A percentile compares a stretch with the other conserved stretches of the same genome.
Evolutionary conservation across 1,140 invertebrate genomes (phyloP).

Genomic region (Drosophila truncata): DNA sequence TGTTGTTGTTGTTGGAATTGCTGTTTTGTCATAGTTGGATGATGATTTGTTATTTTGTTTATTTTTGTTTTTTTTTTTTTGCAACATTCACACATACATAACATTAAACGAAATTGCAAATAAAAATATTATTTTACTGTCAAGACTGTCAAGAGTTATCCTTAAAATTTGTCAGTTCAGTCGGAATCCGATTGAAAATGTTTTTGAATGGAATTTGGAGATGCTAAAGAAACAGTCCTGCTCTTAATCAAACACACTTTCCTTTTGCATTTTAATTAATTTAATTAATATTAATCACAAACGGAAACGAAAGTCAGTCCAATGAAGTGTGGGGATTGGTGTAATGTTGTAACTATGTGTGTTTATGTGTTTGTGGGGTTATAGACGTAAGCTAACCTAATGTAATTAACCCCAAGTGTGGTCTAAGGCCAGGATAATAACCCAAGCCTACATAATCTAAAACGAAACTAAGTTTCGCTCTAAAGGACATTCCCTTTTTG

Average conservation of each 20-base stretch:
- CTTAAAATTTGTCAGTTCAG: not conserved
- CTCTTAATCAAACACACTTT: no score
- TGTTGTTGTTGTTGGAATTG: slow-evolving; percentile 58
- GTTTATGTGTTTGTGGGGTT: not conserved
- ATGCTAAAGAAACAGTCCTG: not conserved
- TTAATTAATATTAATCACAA: not conserved
- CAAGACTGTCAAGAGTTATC: not conserved
- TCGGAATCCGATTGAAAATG: not conserved
- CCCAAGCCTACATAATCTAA: slow-evolving; percentile 4
- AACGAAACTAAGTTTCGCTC: slow-evolving; percentile 19
- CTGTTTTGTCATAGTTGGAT: slow-evolving; percentile 39
- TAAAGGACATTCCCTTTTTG: slow-evolving; percentile 12
- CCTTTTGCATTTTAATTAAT: not conserved
- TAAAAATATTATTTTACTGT: slow-evolving; percentile 13
- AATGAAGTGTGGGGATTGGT: slow-evolving; percentile 5
- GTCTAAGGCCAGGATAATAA: slow-evolving; percentile 1
- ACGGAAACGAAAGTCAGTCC: slow-evolving; percentile 10
- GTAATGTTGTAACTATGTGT: slow-evolving; percentile 6
- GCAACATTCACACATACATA: slow-evolving; percentile 57
- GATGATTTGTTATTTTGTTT: slow-evolving; percentile 45
- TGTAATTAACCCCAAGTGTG: slow-evolving; percentile 8
- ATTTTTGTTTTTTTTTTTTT: slow-evolving; percentile 15
- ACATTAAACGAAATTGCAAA: slow-evolving; percentile 41
- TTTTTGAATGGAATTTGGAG: not conserved
- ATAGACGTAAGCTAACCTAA: slow-evolving; percentile 28